Evolutionary conservation across 2,888 invertebrate species (phyloP).

Genomic region (Cephus pygmeus): DNA sequence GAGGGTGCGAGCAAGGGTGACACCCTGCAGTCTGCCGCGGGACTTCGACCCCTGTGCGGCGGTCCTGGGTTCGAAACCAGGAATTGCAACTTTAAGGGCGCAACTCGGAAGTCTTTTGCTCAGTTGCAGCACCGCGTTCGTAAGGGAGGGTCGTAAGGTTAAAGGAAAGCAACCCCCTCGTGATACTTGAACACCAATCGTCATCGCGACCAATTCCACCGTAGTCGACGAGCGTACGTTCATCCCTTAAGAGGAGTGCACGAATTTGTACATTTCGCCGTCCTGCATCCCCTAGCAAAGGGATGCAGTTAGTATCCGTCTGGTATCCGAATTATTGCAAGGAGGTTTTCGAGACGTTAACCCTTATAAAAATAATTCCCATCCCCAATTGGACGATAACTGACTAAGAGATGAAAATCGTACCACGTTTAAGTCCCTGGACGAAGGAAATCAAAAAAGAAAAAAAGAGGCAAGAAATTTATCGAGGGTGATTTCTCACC

Average conservation of each 20-base stretch:
- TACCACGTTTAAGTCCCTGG: not conserved
- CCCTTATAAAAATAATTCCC: not conserved
- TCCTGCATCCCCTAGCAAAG: not conserved
- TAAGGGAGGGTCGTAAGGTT: not conserved
- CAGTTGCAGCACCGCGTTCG: conserved; percentile 10
- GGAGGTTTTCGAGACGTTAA: not conserved
- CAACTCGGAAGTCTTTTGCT: not conserved
- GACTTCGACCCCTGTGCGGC: conserved; percentile 47
- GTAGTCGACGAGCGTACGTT: not conserved
- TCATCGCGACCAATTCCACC: not conserved
- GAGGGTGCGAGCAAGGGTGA: conserved; percentile 59
- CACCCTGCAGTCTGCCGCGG: conserved; percentile 65
- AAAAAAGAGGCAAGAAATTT: not conserved
- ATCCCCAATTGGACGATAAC: not conserved
- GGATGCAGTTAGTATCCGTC: not conserved
- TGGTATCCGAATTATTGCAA: not conserved
- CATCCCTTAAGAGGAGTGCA: not conserved
- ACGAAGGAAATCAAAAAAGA: not conserved
- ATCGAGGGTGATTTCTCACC: not conserved
- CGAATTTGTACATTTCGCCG: not conserved
- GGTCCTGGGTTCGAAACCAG: not conserved
- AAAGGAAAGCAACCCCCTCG: not conserved
- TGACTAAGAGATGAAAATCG: not conserved
- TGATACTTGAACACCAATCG: not conserved
- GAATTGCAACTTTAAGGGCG: not conserved